A percentile compares a stretch with the other conserved stretches of the same genome.
phyloP scores from a whole-genome alignment of 2,888 invertebrate species.

The Sphaerophoria rueppellii region DNA sequence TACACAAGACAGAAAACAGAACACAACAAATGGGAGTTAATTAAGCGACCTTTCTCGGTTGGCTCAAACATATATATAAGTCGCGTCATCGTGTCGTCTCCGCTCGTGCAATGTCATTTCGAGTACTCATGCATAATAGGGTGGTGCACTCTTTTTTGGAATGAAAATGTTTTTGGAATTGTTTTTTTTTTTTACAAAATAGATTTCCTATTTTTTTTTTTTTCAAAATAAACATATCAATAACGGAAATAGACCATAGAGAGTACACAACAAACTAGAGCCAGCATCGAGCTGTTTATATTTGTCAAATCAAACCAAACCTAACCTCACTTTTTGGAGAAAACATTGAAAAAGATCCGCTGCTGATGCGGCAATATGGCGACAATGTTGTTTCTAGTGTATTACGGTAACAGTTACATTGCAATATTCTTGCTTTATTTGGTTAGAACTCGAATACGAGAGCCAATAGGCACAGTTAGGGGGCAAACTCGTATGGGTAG shows the following conservation, averaged over 20 bases:
- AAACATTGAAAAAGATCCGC: constrained; percentile 34
- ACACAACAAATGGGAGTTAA: constrained; percentile 63
- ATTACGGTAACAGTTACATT: background rate
- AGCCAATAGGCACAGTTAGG: background rate
- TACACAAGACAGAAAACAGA: background rate
- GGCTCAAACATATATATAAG: background rate
- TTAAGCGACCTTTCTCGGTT: constrained; percentile 58
- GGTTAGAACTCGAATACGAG: too few species aligned
- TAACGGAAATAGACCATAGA: background rate
- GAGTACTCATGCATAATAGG: background rate
- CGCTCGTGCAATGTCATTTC: background rate
- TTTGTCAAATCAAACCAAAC: constrained; percentile 56
- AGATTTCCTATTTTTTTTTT: background rate
- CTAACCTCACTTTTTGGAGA: constrained; percentile 53
- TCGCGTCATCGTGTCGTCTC: background rate
- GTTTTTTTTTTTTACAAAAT: background rate
- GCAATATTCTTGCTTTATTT: constrained; percentile 9
- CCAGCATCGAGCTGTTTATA: constrained; percentile 28
- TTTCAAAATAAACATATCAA: background rate
- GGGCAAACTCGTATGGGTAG: too few species aligned
- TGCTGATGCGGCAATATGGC: background rate
- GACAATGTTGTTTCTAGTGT: too few species aligned
- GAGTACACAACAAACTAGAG: background rate
- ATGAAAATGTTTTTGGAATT: constrained; percentile 12
- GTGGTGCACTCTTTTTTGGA: constrained; percentile 4